Base-by-base conservation (phyloP, 92 coral and sea anemone genomes). In the Plumapathes pennacea region DNA sequence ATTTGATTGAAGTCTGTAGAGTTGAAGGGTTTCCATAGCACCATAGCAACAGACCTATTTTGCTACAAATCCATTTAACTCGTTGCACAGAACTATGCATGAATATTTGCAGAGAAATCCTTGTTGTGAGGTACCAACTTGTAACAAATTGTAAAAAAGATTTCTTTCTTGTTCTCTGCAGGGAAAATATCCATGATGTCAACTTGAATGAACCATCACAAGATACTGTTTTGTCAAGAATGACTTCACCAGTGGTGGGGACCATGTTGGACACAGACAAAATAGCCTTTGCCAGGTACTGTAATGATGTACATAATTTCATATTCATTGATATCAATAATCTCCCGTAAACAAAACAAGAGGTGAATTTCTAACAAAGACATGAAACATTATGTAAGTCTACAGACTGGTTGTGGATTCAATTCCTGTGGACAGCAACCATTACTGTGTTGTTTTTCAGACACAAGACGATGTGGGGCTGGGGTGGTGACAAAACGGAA, bases 401-500 rank as follows among this genome's bases (percentile, higher is more conserved):
- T 7, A 34, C n/a, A n/a, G n/a, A n/a, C n/a, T 52, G 29, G 4
- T 1, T 8, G 11, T 50, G 12, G 4, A 6, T 4, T 50, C 3
- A 24, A 0, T 0, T 3, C 10, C 32, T 13, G 0, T 25, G 0
- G 0, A 24, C 26, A 4, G 11, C 0, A 8, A 27, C 10, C 30
- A 4, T 1, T 19, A 20, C 28, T 60, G 24, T 47, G 15, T 41
- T 62, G 10, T 32, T 50, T 57, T 10, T 11, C 59, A 94, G 99
- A 54, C 99, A 89, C 74, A 94, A 94, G 57, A 80, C 90, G n/a
- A 89, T 94, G 99, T 94, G 99, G 99, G 99, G 99, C 0, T 94
- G 99, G 99, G 99, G 99, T 57, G 90, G 95, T 21, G 99, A 94
- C 68, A 89, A 78, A 41, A 81, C 92, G 4, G 99, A 94, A 60